Percentiles rank a stretch among this genome's conserved stretches.
phyloP scores from a whole-genome alignment of 2,888 invertebrate genomes.

The Lampropteryx suffumata region DNA sequence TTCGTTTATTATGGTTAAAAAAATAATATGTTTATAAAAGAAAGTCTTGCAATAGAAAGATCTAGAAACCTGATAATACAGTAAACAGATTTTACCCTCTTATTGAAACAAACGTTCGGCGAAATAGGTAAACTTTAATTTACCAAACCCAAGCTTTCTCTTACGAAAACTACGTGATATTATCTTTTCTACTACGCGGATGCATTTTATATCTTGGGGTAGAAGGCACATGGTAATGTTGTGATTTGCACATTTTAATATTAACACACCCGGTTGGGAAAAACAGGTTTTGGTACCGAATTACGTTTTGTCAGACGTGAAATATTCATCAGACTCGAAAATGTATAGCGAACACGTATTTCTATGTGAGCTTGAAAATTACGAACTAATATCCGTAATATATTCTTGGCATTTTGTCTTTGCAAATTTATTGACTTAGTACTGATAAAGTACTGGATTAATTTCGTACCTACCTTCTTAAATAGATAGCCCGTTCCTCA shows the following conservation, averaged over 20 bases:
- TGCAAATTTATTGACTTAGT: not conserved
- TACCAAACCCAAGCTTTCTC: conserved; percentile 6
- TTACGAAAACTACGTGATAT: conserved; percentile 9
- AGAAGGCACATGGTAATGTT: conserved; percentile 57
- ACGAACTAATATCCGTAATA: not conserved
- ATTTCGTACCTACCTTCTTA: too few species aligned
- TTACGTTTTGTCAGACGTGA: conserved; percentile 59
- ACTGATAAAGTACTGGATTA: too few species aligned
- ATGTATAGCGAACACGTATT: conserved; percentile 18
- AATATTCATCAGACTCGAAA: conserved; percentile 55
- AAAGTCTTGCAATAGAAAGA: too few species aligned
- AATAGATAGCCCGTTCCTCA: too few species aligned
- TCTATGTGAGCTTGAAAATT: conserved; percentile 3
- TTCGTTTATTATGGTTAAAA: too few species aligned
- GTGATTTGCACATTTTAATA: conserved; percentile 76
- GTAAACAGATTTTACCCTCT: not conserved
- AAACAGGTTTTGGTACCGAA: conserved; percentile 51
- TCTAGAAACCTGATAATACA: too few species aligned
- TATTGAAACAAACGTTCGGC: conserved; percentile 7
- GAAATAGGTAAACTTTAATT: conserved; percentile 14
- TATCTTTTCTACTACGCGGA: conserved; percentile 31
- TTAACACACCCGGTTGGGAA: conserved; percentile 53
- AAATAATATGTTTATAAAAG: too few species aligned
- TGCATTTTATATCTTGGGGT: conserved; percentile 52
- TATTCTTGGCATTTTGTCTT: not conserved